Conservation (phyloP, 2,888 invertebrate species). For the Eupithecia exiguata region DNA sequence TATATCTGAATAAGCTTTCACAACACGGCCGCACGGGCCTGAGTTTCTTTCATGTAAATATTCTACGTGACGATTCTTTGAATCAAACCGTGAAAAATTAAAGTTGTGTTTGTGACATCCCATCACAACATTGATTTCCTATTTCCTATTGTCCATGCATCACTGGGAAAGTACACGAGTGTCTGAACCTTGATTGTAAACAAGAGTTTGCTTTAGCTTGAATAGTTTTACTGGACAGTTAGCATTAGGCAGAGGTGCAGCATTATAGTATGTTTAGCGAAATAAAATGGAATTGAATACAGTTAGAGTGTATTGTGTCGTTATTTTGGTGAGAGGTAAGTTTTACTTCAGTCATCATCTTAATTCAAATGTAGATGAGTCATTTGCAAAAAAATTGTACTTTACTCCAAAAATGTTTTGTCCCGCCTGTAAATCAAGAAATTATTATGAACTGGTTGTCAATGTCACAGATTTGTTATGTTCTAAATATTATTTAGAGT, state of each 20-base stretch:
- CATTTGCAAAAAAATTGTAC: too few relatives aligned
- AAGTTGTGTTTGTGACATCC: background rate
- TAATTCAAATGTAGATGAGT: background rate
- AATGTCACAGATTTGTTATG: too few relatives aligned
- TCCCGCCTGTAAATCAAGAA: too few relatives aligned
- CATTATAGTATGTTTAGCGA: background rate
- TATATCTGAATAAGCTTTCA: too few relatives aligned
- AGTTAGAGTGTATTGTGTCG: background rate
- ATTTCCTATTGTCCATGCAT: background rate
- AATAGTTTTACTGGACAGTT: background rate
- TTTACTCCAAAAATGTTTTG: too few relatives aligned
- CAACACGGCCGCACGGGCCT: too few relatives aligned
- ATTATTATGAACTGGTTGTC: too few relatives aligned
- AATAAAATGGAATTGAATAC: background rate
- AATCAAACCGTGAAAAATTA: background rate
- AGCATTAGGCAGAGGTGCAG: background rate
- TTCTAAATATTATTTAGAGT: too few relatives aligned
- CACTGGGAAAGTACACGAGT: conserved; percentile 2
- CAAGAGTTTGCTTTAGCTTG: background rate
- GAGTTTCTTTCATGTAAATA: background rate
- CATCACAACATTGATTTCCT: background rate
- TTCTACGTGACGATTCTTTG: background rate
- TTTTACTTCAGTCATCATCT: background rate
- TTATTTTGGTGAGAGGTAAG: conserved; percentile 1
- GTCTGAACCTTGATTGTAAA: background rate